These are phyloP conservation scores for Calvadosia cruxmelitensis DNA, from an alignment of 30 jellyfish, hydroid and myxozoan species.

Conservation along the genomic window DNA sequence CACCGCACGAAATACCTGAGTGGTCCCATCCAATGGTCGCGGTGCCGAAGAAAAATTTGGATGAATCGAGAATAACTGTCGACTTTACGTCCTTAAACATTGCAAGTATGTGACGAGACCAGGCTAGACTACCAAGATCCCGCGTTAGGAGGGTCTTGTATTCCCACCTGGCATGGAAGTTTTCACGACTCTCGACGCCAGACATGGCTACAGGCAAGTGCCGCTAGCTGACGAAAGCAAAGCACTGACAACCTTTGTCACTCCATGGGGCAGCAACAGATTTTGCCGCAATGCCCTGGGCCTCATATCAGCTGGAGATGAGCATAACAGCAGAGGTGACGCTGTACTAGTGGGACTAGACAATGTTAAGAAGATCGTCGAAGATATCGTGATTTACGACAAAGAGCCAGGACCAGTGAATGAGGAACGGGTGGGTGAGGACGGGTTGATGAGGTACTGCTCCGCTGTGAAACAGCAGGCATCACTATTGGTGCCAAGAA, in stretches of 20 bases:
- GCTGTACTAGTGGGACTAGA: not conserved
- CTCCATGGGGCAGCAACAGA: not conserved
- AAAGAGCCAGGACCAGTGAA: not conserved
- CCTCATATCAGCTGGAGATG: not conserved
- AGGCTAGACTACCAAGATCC: not conserved
- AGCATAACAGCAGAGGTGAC: not conserved
- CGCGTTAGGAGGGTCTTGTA: not conserved
- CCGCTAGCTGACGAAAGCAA: too few relatives aligned
- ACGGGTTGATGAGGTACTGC: not conserved
- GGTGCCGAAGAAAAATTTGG: not conserved
- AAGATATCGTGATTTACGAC: not conserved
- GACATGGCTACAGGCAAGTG: constrained; percentile 1
- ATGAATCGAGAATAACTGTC: not conserved
- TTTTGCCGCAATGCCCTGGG: not conserved
- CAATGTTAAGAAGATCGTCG: not conserved
- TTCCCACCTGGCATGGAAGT: not conserved
- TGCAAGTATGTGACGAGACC: too few relatives aligned
- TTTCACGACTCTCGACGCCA: not conserved
- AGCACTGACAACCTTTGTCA: not conserved
- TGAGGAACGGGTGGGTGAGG: too few relatives aligned
- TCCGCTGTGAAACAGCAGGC: not conserved
- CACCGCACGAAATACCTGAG: not conserved
- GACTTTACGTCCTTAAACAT: not conserved
- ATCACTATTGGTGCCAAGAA: not conserved
- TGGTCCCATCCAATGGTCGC: not conserved